A percentile compares a stretch with the other conserved stretches of the same genome.
These are phyloP conservation scores for Ursus arctos DNA, from an alignment of 2,113 vertebrate species.

Conservation along the genomic window DNA sequence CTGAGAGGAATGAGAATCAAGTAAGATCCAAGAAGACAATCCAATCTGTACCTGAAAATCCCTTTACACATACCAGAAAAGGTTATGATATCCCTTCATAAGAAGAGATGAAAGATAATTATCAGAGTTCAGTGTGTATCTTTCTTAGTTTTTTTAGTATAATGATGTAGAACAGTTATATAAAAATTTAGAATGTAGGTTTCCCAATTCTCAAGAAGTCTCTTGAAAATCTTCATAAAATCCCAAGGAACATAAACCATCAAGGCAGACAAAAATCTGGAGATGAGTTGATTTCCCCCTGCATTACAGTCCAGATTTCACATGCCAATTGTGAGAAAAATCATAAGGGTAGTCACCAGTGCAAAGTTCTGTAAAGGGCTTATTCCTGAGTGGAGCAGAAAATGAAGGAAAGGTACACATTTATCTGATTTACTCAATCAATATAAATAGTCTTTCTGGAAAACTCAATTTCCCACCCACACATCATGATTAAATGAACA, in stretches of 20 bases:
- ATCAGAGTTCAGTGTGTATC: not conserved
- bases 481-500: not conserved
- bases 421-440: slow-evolving; percentile 24
- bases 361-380: not conserved
- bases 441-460: not conserved
- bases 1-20: not conserved
- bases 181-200: not conserved
- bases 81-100: not conserved
- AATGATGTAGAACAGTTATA: not conserved
- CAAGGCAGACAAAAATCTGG: not conserved
- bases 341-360: not conserved
- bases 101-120: slow-evolving; percentile 24
- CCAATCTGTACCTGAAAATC: not conserved
- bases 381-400: not conserved
- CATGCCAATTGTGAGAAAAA: not conserved
- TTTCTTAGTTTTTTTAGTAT: not conserved
- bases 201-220: not conserved
- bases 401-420: not conserved
- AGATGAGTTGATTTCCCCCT: not conserved
- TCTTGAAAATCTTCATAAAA: not conserved
- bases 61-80: not conserved
- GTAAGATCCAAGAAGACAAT: not conserved
- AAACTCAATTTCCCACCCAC: not conserved
- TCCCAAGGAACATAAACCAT: not conserved
- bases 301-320: not conserved